Evolutionary conservation across 2,888 invertebrate genomes (phyloP).

Genomic region (Drosophila rubida): DNA sequence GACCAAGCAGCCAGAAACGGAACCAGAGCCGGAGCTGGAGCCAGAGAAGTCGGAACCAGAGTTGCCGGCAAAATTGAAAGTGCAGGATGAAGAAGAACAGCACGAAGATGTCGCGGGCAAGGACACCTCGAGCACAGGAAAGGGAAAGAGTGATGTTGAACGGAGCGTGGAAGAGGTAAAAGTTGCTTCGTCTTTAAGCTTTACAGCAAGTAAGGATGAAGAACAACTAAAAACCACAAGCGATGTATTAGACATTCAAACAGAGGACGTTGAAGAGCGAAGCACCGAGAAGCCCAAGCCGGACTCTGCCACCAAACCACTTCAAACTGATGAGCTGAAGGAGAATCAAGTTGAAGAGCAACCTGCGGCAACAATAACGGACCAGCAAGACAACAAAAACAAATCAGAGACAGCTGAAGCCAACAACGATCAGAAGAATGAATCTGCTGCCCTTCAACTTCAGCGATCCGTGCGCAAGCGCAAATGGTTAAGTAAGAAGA

Average conservation of each 20-base stretch:
- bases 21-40: neutral
- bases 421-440: constrained; percentile 41
- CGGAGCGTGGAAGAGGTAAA: constrained; percentile 63
- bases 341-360: constrained; percentile 48
- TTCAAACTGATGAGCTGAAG: constrained; percentile 54
- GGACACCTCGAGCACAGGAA: neutral
- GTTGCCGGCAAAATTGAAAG: constrained; percentile 17
- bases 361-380: constrained; percentile 1
- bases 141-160: constrained; percentile 13
- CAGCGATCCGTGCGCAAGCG: constrained; percentile 84
- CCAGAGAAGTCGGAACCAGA: constrained; percentile 15
- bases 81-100: constrained; percentile 17
- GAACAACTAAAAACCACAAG: constrained; percentile 76
- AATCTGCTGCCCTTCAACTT: constrained; percentile 42
- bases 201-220: constrained; percentile 68
- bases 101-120: constrained; percentile 22
- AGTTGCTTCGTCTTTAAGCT: constrained; percentile 71
- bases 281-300: constrained; percentile 27
- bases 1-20: constrained; percentile 8
- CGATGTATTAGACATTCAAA: constrained; percentile 76
- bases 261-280: constrained; percentile 63
- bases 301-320: constrained; percentile 18
- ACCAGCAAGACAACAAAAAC: constrained; percentile 7
- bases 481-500: constrained; percentile 85
- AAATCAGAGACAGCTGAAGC: constrained; percentile 6